Evolutionary conservation across 2,113 vertebrate species (phyloP).

Genomic region (Cynopterus brachyotis): DNA sequence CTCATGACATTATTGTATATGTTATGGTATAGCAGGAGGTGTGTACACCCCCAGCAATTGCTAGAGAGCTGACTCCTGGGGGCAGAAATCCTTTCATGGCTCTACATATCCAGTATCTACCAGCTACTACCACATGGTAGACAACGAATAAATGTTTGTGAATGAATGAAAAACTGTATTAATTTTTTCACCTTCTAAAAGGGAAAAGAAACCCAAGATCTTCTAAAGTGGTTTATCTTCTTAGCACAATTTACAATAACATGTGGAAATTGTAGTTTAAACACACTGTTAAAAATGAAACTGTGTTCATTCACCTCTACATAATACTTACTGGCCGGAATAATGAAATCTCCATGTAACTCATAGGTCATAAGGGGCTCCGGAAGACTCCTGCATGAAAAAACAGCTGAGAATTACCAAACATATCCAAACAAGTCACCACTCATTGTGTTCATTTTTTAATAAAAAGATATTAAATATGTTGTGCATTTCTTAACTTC

Average conservation of each 20-base stretch:
- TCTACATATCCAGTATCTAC: background rate
- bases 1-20: background rate
- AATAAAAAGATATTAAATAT: slow-evolving; percentile 44
- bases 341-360: slow-evolving; percentile 96
- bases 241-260: background rate
- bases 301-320: background rate
- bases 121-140: background rate
- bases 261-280: background rate
- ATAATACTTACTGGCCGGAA: slow-evolving; percentile 93
- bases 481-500: background rate
- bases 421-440: background rate
- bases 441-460: slow-evolving; percentile 14
- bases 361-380: slow-evolving; percentile 98
- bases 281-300: background rate
- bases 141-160: background rate
- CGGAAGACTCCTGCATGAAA: slow-evolving; percentile 92
- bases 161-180: background rate
- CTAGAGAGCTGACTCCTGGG: background rate
- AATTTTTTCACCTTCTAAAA: background rate
- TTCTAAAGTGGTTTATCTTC: background rate
- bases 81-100: background rate
- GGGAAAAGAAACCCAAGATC: background rate
- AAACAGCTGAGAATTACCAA: slow-evolving; percentile 57
- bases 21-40: background rate
- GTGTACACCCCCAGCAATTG: background rate